Conservation (phyloP, 2,797 vertebrate species). For the Micropoecilia bifurca region DNA sequence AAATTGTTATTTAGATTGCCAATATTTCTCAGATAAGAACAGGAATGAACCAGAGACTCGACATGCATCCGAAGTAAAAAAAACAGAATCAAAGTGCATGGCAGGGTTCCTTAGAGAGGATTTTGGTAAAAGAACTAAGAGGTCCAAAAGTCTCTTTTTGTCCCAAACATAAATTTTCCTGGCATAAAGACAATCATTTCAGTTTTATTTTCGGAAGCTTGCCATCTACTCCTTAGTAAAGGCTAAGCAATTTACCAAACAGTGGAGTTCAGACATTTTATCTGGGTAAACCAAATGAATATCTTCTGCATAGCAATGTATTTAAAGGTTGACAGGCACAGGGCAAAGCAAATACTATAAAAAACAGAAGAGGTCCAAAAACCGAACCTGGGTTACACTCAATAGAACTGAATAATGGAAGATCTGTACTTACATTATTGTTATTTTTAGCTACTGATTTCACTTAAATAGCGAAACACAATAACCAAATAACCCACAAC, state of each 20-base stretch:
- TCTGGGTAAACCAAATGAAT: neutral
- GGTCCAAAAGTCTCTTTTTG: neutral
- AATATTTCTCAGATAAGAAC: neutral
- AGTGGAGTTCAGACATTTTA: neutral
- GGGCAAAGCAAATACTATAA: neutral
- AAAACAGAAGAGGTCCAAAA: neutral
- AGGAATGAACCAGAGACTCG: neutral
- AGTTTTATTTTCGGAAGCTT: neutral
- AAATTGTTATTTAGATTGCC: neutral
- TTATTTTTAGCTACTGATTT: neutral
- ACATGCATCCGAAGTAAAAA: neutral
- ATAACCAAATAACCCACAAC: neutral
- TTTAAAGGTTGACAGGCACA: neutral
- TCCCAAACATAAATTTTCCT: neutral
- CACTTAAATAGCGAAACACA: neutral
- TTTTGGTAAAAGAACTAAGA: neutral
- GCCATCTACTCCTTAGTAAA: neutral
- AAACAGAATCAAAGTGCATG: neutral
- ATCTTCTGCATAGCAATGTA: neutral
- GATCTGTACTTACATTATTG: neutral
- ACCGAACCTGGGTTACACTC: neutral
- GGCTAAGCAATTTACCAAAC: neutral
- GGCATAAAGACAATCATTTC: neutral
- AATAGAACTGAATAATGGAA: neutral
- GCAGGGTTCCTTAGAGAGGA: neutral